Evolutionary conservation across 2,888 invertebrate genomes (phyloP).

Genomic region (Amphimallon solstitiale): DNA sequence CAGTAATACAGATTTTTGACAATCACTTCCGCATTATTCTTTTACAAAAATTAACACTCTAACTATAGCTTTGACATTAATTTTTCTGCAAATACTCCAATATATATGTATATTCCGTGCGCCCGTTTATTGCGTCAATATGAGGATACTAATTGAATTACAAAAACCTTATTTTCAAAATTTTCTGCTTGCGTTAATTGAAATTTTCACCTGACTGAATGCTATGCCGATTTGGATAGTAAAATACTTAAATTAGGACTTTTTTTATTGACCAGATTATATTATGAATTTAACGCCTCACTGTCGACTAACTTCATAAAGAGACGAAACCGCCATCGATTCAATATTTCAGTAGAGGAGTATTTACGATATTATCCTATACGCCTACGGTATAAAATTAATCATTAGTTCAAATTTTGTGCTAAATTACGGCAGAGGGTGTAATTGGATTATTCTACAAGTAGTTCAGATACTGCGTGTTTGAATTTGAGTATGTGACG

Average conservation of each 20-base stretch:
- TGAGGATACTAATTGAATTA: too few species aligned
- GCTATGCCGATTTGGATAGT: slow-evolving; percentile 5
- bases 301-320: slow-evolving; percentile 33
- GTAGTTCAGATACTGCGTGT: background rate
- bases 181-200: too few species aligned
- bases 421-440: slow-evolving; percentile 8
- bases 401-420: slow-evolving; percentile 26
- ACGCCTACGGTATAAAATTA: slow-evolving; percentile 33
- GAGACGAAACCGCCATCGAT: slow-evolving; percentile 32
- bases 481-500: too few species aligned
- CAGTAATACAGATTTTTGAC: too few species aligned
- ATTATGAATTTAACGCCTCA: slow-evolving; percentile 33
- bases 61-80: too few species aligned
- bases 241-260: slow-evolving; percentile 30
- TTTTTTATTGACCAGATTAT: slow-evolving; percentile 22
- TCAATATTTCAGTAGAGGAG: slow-evolving; percentile 17
- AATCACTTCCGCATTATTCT: too few species aligned
- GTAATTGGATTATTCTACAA: slow-evolving; percentile 11
- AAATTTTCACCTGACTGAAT: background rate
- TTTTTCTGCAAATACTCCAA: too few species aligned
- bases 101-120: too few species aligned
- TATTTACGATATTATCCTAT: slow-evolving; percentile 23
- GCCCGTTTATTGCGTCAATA: too few species aligned
- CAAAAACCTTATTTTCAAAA: too few species aligned
- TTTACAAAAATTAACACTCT: too few species aligned